Conservation (phyloP, 2,113 vertebrate genomes). For the Phalacrocorax pelagicus region DNA sequence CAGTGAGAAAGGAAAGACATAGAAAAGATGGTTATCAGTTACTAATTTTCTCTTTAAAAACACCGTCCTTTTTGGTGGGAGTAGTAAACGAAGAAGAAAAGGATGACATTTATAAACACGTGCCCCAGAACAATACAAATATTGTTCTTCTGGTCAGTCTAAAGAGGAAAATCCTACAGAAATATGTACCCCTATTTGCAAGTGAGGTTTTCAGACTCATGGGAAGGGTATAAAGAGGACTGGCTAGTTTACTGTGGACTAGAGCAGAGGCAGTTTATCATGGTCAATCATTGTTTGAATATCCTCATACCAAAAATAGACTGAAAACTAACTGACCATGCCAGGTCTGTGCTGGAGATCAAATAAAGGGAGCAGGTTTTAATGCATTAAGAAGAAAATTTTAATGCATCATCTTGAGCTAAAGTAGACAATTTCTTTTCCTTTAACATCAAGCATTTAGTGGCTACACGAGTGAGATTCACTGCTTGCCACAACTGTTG, state of each 20-base stretch:
- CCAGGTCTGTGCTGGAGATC: not conserved
- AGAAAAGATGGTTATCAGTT: not conserved
- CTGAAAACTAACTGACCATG: not conserved
- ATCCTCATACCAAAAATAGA: constrained; percentile 12
- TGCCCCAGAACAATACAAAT: not conserved
- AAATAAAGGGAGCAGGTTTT: not conserved
- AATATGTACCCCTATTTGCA: not conserved
- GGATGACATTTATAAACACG: not conserved
- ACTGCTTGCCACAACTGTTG: not conserved
- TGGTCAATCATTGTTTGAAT: constrained; percentile 7
- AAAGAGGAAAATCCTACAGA: not conserved
- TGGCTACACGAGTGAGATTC: not conserved
- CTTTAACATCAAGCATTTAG: not conserved
- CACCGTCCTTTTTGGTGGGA: not conserved
- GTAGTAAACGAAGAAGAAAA: not conserved
- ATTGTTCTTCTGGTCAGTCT: not conserved
- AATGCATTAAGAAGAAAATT: too few relatives aligned
- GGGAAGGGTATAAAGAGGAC: not conserved
- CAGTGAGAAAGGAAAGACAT: not conserved
- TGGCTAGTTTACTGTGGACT: not conserved
- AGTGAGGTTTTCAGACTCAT: not conserved
- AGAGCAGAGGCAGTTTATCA: not conserved
- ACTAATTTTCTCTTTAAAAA: not conserved
- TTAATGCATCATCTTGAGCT: not conserved
- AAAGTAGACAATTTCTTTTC: not conserved